Conservation (phyloP, 2,797 vertebrate species). For the Chrysolophus pictus region DNA sequence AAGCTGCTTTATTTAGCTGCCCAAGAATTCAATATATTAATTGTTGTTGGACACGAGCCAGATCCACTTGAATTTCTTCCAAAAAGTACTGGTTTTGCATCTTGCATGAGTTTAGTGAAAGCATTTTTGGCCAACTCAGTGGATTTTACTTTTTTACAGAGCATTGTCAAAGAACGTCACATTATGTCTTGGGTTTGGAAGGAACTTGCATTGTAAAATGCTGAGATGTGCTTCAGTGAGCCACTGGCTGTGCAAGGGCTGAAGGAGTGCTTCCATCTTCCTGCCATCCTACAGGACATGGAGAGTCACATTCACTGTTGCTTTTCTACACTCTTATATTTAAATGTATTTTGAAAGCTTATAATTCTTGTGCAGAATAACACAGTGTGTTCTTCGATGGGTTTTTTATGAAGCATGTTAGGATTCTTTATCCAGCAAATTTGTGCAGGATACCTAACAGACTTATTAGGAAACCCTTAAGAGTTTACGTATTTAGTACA, state of each 20-base stretch:
- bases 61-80: not conserved
- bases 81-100: not conserved
- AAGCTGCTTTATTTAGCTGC: not conserved
- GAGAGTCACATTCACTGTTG: not conserved
- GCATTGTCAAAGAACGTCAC: not conserved
- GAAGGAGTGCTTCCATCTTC: not conserved
- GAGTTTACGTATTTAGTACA: not conserved
- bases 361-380: not conserved
- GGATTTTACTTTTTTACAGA: not conserved
- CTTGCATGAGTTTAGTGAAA: not conserved
- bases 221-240: not conserved
- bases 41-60: slow-evolving; percentile 2
- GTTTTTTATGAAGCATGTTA: not conserved
- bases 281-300: not conserved
- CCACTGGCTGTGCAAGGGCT: not conserved
- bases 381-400: not conserved
- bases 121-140: not conserved
- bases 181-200: not conserved
- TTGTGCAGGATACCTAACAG: not conserved
- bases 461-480: not conserved
- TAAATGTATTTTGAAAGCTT: not conserved
- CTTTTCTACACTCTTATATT: not conserved
- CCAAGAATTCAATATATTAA: not conserved
- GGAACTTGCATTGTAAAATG: not conserved
- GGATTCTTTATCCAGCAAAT: not conserved